Percentiles rank a stretch among this genome's conserved stretches.
These are phyloP conservation scores for Bradysia coprophila DNA, from an alignment of 1,140 invertebrate species.

Conservation along the genomic window DNA sequence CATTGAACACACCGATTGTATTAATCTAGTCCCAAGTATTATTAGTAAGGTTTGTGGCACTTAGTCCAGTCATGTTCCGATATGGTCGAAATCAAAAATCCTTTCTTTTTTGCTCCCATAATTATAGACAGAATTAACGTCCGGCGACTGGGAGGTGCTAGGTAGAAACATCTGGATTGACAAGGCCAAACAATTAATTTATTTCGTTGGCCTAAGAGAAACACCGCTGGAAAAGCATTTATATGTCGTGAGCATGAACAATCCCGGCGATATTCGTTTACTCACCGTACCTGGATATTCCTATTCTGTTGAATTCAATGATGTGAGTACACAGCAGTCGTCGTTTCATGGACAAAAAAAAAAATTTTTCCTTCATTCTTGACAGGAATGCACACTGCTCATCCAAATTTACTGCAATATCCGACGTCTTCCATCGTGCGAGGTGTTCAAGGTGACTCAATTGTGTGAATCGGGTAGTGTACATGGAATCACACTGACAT, in stretches of 20 bases:
- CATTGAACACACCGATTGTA: background rate
- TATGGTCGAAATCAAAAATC: background rate
- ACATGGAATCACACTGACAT: constrained; percentile 40
- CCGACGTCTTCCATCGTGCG: constrained; percentile 56
- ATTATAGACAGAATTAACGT: constrained; percentile 45
- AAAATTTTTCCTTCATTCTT: constrained; percentile 3
- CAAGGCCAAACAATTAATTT: constrained; percentile 45
- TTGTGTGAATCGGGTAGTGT: constrained; percentile 23
- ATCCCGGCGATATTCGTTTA: constrained; percentile 44
- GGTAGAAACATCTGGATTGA: constrained; percentile 64
- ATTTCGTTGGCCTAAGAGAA: constrained; percentile 64
- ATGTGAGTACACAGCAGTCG: constrained; percentile 29
- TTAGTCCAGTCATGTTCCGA: no score
- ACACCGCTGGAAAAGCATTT: constrained; percentile 66
- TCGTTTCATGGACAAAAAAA: background rate
- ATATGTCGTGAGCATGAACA: constrained; percentile 53
- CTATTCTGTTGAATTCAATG: constrained; percentile 61
- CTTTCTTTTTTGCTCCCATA: background rate
- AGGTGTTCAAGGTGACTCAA: constrained; percentile 55
- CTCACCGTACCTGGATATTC: constrained; percentile 58
- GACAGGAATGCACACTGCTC: constrained; percentile 61
- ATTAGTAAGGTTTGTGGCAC: background rate
- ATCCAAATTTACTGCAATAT: constrained; percentile 82
- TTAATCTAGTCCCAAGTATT: background rate
- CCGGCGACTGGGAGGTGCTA: constrained; percentile 68